phyloP scores from a whole-genome alignment of 2,797 vertebrate species.

The Fratercula arctica region DNA sequence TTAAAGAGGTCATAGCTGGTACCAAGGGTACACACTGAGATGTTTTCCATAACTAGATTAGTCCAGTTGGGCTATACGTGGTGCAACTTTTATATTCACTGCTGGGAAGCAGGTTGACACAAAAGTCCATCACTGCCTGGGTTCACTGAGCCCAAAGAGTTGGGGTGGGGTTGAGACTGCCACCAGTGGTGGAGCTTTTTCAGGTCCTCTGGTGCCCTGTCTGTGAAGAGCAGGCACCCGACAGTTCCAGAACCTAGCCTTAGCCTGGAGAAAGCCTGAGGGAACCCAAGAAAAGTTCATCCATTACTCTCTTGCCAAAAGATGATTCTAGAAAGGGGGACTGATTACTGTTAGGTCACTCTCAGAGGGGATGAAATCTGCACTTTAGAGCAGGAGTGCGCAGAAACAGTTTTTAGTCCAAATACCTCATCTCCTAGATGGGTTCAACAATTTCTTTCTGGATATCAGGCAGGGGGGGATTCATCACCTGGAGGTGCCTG shows the following conservation, averaged over 20 bases:
- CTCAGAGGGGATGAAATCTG: not conserved
- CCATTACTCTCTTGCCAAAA: not conserved
- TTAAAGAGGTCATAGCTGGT: slow-evolving; percentile 27
- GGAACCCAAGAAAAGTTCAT: not conserved
- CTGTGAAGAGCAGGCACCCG: not conserved
- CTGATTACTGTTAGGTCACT: not conserved
- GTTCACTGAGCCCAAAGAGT: not conserved
- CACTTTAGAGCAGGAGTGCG: not conserved
- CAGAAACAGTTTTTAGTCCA: not conserved
- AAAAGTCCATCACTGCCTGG: not conserved
- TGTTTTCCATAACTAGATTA: not conserved
- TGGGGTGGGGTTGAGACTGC: not conserved
- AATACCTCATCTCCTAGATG: not conserved
- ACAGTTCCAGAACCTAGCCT: not conserved
- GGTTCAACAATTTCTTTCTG: not conserved
- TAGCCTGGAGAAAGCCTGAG: not conserved
- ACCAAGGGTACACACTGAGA: not conserved
- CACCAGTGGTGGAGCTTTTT: not conserved
- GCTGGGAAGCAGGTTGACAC: not conserved
- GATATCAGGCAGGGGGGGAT: not conserved
- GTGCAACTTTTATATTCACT: not conserved
- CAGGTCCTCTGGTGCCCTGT: not conserved
- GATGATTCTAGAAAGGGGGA: not conserved
- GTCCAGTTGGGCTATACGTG: not conserved
- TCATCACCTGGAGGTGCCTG: not conserved